A percentile compares a stretch with the other conserved stretches of the same genome.
phyloP scores from a whole-genome alignment of 1,140 invertebrate genomes.

The Platyscapa corneri region DNA sequence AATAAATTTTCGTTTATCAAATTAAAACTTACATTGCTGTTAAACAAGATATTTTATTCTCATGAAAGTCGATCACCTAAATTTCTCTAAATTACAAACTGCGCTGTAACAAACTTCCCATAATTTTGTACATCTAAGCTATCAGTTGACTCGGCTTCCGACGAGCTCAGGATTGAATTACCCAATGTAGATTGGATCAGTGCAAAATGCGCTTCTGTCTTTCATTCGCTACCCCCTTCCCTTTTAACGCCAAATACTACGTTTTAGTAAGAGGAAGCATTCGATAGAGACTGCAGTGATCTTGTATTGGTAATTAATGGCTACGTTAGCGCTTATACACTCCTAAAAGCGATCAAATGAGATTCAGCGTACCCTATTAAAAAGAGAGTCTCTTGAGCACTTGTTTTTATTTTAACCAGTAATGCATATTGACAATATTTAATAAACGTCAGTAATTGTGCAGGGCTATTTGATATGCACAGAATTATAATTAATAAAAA shows the following conservation, averaged over 20 bases:
- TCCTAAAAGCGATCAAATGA: neutral
- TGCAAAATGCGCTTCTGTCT: constrained; percentile 5
- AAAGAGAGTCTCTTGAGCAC: neutral
- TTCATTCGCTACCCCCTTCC: neutral
- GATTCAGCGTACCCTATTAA: neutral
- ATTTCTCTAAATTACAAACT: constrained; percentile 28
- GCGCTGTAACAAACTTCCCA: neutral
- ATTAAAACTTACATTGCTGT: no score
- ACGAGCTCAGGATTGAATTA: constrained; percentile 35
- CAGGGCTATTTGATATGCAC: no score
- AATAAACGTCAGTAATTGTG: no score
- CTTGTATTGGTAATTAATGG: constrained; percentile 28
- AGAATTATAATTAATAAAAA: no score
- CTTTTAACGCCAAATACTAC: neutral
- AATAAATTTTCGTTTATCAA: no score
- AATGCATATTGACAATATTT: no score
- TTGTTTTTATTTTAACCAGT: neutral
- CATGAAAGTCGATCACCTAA: constrained; percentile 13
- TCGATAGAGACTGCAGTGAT: neutral
- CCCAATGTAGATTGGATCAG: constrained; percentile 16
- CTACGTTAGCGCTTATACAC: neutral
- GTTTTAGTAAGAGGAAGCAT: neutral
- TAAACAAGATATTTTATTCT: no score
- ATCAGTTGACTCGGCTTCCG: neutral
- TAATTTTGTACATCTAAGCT: neutral